Conservation (phyloP, 2,113 vertebrate genomes). For the Tupaia chinensis region DNA sequence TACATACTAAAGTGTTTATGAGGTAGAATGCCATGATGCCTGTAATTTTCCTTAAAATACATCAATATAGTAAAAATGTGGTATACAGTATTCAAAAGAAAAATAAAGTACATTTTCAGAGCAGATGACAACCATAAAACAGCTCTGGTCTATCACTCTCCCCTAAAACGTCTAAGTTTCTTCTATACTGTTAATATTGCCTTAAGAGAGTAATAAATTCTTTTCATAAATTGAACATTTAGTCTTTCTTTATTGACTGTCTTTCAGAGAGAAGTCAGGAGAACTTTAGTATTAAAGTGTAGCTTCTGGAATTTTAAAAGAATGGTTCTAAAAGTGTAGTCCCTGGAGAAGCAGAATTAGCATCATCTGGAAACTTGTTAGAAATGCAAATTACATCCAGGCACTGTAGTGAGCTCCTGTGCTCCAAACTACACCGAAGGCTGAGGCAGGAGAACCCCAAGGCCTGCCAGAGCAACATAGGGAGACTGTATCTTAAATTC, state of each 20-base stretch:
- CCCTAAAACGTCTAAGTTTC: background rate
- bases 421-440: no score
- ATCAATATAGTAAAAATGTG: background rate
- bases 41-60: conserved; percentile 7
- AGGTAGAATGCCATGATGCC: background rate
- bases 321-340: background rate
- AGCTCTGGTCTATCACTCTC: background rate
- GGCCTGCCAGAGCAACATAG: no score
- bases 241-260: background rate
- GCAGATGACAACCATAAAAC: background rate
- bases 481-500: no score
- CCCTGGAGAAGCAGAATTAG: no score
- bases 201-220: background rate
- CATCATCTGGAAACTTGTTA: background rate
- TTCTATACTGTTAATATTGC: background rate
- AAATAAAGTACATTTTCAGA: background rate
- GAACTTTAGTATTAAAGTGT: background rate
- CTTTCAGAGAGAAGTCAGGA: background rate
- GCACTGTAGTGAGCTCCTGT: no score
- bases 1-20: background rate
- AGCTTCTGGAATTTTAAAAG: background rate
- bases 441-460: no score
- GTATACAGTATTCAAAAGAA: conserved; percentile 12
- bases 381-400: no score
- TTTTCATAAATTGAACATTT: conserved; percentile 4